These are phyloP conservation scores for Aphidius colemani DNA, from an alignment of 2,888 invertebrate species.

Conservation along the genomic window DNA sequence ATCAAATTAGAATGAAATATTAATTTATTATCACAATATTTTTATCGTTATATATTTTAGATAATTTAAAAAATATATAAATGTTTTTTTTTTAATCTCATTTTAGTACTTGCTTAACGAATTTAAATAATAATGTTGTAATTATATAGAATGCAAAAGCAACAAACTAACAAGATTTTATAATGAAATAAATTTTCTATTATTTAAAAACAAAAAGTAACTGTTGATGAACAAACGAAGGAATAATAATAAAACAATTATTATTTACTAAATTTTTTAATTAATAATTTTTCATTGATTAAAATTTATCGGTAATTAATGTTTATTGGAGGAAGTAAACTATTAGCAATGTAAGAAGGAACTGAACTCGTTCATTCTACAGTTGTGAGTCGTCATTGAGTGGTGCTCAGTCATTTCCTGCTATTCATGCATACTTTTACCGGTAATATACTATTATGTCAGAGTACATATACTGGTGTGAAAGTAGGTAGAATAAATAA, in stretches of 20 bases:
- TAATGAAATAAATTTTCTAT: neutral
- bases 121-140: neutral
- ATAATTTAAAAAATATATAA: too few species aligned
- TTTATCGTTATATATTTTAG: too few species aligned
- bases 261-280: too few species aligned
- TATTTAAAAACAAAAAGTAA: too few species aligned
- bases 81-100: too few species aligned
- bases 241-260: too few species aligned
- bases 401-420: conserved; percentile 33
- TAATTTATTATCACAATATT: neutral
- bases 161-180: neutral
- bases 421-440: conserved; percentile 20
- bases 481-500: conserved; percentile 16
- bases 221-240: too few species aligned
- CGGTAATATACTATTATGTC: conserved; percentile 16
- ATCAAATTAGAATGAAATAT: too few species aligned
- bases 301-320: conserved; percentile 19
- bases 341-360: conserved; percentile 19
- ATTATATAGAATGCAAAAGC: neutral
- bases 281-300: conserved; percentile 1
- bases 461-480: neutral
- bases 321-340: conserved; percentile 21
- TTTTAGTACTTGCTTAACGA: too few species aligned
- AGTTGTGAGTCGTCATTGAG: conserved; percentile 8
- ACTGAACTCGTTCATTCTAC: conserved; percentile 9